Evolutionary conservation across 2,113 vertebrate genomes (phyloP), one percentile per base, ranked within the genome.

Genomic region (Scytalopus superciliaris): DNA sequence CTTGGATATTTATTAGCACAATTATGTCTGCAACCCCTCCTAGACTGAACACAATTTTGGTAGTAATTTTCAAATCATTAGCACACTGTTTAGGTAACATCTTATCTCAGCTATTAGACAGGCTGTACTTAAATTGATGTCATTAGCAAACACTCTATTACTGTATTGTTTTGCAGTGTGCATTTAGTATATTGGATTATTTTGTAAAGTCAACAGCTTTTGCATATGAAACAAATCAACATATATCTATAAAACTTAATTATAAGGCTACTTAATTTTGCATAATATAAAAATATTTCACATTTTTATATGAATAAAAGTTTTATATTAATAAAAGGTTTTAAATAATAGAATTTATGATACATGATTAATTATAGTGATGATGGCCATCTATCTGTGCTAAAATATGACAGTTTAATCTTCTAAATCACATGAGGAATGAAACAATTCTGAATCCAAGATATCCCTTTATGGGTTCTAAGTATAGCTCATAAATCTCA

Each of bases 361-460:
- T 88, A 89, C 59, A 37, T 89, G 90, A 97, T 97, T 95, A 96
- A 97, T 97, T 97, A 90, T 77, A 89, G 78, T 44, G 76, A 86
- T 79, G 75, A 62, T 78, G 56, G 37, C 68, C 93, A 95, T 96
- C 64, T 87, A 91, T 95, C 94, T 91, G 64, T 76, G 79, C 67
- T 91, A 90, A 95, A 93, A 87, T 87, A 95, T 84, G 89, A 95
- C 94, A 96, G 85, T 95, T 97, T 96, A 97, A 96, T 96, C 94
- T 95, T 95, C 84, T 91, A 96, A 96, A 97, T 96, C 47, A 21
- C 90, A 92, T 94, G 52, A 90, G 30, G 96, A 95, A 94, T 91
- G 93, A 93, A 94, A 86, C 81, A 86, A 93, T 94, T 96, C 91
- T 93, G 90, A 92, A 81, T 42, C 33, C 0, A 3, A 96, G 76